Evolutionary conservation across 2,888 invertebrate species (phyloP).

Genomic region (Philonicus albiceps): DNA sequence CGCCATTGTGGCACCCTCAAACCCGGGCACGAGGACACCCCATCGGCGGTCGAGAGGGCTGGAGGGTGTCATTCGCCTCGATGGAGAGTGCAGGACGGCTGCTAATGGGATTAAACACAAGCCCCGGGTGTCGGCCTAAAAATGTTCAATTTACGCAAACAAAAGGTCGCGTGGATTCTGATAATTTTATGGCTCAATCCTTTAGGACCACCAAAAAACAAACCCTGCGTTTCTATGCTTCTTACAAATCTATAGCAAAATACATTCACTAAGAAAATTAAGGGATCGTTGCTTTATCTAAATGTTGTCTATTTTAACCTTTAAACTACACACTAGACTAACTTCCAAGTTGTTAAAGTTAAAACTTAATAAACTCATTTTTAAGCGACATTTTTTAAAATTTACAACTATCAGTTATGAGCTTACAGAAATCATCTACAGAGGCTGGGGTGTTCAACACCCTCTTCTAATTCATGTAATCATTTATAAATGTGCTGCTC

Average conservation of each 20-base stretch:
- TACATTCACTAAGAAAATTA: background rate
- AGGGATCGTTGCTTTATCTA: background rate
- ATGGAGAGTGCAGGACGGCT: background rate
- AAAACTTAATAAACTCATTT: no score
- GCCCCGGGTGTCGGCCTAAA: conserved; percentile 14
- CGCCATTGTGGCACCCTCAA: background rate
- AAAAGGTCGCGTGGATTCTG: conserved; percentile 10
- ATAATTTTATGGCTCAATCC: background rate
- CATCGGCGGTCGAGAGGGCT: background rate
- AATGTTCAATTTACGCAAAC: conserved; percentile 28
- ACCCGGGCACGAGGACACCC: background rate
- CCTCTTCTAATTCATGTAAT: no score
- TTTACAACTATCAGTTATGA: no score
- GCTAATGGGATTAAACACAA: conserved; percentile 4
- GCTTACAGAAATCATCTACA: no score
- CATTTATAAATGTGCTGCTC: no score
- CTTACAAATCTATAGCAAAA: background rate
- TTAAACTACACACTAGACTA: no score
- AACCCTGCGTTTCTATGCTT: background rate
- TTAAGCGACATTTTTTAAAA: no score
- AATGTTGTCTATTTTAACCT: background rate
- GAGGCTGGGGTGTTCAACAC: no score
- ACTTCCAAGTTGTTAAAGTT: no score
- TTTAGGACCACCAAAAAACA: background rate
- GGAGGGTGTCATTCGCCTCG: background rate